Percentiles rank a stretch among this genome's conserved stretches.
phyloP scores from a whole-genome alignment of 1,140 invertebrate species.

The Carposina sasakii region DNA sequence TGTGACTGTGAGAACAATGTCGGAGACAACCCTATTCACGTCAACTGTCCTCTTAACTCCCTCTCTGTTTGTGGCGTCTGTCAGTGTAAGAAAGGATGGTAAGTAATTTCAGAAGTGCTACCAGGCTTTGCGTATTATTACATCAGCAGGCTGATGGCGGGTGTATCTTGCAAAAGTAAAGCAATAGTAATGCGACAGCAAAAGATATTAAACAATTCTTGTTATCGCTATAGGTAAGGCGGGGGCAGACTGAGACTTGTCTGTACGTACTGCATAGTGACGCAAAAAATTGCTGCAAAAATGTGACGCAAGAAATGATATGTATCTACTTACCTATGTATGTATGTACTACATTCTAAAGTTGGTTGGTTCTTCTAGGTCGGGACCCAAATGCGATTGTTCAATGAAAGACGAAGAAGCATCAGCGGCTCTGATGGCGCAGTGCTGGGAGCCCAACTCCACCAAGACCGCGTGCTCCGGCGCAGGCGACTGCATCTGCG shows the following conservation, averaged over 20 bases:
- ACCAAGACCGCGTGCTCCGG: slow-evolving; percentile 45
- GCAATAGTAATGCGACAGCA: no score
- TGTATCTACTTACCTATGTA: no score
- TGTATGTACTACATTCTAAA: no score
- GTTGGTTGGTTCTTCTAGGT: slow-evolving; percentile 60
- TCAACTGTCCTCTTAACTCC: slow-evolving; percentile 66
- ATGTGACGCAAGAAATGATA: no score
- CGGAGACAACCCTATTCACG: slow-evolving; percentile 22
- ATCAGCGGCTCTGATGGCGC: slow-evolving; percentile 52
- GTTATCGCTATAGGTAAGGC: no score
- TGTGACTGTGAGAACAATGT: slow-evolving; percentile 52
- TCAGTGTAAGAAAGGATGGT: slow-evolving; percentile 74
- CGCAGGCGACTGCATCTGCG: slow-evolving; percentile 72
- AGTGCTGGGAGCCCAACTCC: slow-evolving; percentile 52
- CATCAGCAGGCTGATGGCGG: no score
- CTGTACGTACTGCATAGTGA: no score
- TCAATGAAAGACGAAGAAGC: slow-evolving; percentile 58
- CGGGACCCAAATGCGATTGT: slow-evolving; percentile 71
- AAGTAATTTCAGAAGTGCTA: slow-evolving; percentile 19
- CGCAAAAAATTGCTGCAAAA: no score
- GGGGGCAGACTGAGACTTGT: no score
- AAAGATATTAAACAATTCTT: no score
- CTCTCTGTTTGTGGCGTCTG: slow-evolving; percentile 74
- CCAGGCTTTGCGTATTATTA: background rate
- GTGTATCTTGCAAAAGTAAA: no score